Conservation (phyloP, 2,888 invertebrate species). For the Drosophila meridiana region DNA sequence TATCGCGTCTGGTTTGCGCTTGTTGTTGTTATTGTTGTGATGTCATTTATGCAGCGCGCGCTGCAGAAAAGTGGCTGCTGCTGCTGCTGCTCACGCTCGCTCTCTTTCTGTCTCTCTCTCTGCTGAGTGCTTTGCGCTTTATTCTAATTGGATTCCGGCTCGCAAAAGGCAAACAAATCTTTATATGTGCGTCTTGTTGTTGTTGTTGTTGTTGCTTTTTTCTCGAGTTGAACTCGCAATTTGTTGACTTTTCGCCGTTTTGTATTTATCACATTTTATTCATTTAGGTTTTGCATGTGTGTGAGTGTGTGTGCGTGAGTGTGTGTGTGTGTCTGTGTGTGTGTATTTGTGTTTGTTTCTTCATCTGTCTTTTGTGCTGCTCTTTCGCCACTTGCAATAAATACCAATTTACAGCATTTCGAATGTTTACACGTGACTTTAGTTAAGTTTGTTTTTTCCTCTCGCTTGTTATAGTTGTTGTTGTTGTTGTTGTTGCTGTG, state of each 20-base stretch:
- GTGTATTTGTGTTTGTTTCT: conserved; percentile 9
- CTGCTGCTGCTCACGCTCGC: neutral
- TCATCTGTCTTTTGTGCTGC: conserved; percentile 32
- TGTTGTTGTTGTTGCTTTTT: conserved; percentile 17
- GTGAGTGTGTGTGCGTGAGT: conserved; percentile 3
- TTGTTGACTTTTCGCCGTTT: conserved; percentile 72
- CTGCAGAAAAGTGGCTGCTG: conserved; percentile 53
- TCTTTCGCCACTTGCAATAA: conserved; percentile 59
- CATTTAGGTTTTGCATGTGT: conserved; percentile 26
- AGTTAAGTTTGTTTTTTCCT: conserved; percentile 49
- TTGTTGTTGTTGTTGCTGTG: conserved; percentile 26
- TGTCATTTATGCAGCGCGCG: conserved; percentile 68
- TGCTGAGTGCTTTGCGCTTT: conserved; percentile 41
- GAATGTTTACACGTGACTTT: conserved; percentile 76
- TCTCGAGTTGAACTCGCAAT: conserved; percentile 67
- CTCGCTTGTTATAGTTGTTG: neutral
- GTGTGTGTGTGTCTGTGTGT: neutral
- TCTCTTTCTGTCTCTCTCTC: conserved; percentile 4
- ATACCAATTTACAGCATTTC: conserved; percentile 74
- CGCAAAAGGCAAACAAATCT: conserved; percentile 46
- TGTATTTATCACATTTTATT: conserved; percentile 67
- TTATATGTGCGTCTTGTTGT: conserved; percentile 11
- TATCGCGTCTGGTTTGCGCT: conserved; percentile 36
- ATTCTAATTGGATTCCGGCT: conserved; percentile 76
- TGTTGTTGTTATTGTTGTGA: conserved; percentile 56